A percentile compares a stretch with the other conserved stretches of the same genome.
Conservation (phyloP, 1,140 invertebrate species). For the Acarapis woodi region DNA sequence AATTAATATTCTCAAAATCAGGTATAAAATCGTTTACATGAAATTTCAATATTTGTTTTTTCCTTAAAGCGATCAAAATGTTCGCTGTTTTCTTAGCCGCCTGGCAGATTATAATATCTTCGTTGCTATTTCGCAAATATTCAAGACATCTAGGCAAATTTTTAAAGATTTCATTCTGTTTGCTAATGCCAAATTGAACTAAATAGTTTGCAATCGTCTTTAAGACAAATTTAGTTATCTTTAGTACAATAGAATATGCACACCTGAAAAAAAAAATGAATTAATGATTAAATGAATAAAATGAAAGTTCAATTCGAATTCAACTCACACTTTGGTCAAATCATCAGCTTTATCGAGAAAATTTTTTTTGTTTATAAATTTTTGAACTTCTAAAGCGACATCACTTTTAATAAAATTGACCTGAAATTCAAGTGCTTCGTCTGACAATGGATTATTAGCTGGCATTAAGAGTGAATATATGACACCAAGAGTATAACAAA, state of each 20-base stretch:
- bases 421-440: slow-evolving; percentile 57
- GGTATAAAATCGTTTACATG: background rate
- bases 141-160: too few species aligned
- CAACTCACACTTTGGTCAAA: slow-evolving; percentile 32
- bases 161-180: background rate
- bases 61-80: background rate
- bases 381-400: slow-evolving; percentile 42
- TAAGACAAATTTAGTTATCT: slow-evolving; percentile 57
- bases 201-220: slow-evolving; percentile 33
- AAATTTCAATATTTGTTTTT: background rate
- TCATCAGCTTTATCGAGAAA: slow-evolving; percentile 52
- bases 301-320: background rate
- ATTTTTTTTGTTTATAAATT: slow-evolving; percentile 59
- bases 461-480: slow-evolving; percentile 67
- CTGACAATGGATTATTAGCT: slow-evolving; percentile 43
- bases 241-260: slow-evolving; percentile 56
- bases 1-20: slow-evolving; percentile 1
- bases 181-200: slow-evolving; percentile 17
- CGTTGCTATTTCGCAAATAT: slow-evolving; percentile 32
- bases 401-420: slow-evolving; percentile 58
- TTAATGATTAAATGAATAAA: background rate
- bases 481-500: slow-evolving; percentile 38
- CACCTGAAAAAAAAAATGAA: slow-evolving; percentile 22
- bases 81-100: slow-evolving; percentile 38
- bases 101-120: slow-evolving; percentile 33